Conservation (phyloP, 2,113 vertebrate genomes). For the Columbina picui region DNA sequence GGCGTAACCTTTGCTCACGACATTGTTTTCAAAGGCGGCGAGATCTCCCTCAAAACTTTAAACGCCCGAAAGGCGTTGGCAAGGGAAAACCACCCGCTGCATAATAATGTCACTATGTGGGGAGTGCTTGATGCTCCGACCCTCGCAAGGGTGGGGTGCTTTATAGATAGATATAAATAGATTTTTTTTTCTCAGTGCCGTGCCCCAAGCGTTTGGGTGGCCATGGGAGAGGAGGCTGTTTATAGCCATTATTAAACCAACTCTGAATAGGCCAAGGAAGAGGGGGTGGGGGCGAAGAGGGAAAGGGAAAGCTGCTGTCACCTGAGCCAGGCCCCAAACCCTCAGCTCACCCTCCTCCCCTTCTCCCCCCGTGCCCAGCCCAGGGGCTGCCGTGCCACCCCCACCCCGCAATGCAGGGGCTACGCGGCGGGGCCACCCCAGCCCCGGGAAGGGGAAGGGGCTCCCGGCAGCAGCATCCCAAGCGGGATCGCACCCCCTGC, state of each 20-base stretch:
- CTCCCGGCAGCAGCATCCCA: not conserved
- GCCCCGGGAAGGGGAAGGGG: not conserved
- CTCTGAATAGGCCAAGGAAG: not conserved
- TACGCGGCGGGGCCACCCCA: not conserved
- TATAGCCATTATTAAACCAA: slow-evolving; percentile 66
- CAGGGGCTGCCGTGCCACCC: not conserved
- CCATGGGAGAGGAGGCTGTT: slow-evolving; percentile 38
- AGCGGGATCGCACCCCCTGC: not conserved
- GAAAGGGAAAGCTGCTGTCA: not conserved
- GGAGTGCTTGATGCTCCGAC: slow-evolving; percentile 31
- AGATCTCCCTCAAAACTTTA: slow-evolving; percentile 12
- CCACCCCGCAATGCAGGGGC: not conserved
- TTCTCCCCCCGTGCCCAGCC: not conserved
- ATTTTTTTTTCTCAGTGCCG: not conserved
- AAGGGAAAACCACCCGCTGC: not conserved
- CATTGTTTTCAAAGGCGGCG: not conserved
- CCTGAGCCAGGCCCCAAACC: not conserved
- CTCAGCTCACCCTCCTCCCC: not conserved
- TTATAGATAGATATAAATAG: slow-evolving; percentile 49
- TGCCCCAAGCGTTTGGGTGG: slow-evolving; percentile 31
- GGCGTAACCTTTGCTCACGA: slow-evolving; percentile 17
- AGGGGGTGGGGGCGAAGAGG: not conserved
- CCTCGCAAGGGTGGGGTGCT: slow-evolving; percentile 51
- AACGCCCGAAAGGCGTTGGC: not conserved
- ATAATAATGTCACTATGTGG: slow-evolving; percentile 7